phyloP scores from a whole-genome alignment of 1,140 invertebrate genomes.

The Drosophila ananassae region DNA sequence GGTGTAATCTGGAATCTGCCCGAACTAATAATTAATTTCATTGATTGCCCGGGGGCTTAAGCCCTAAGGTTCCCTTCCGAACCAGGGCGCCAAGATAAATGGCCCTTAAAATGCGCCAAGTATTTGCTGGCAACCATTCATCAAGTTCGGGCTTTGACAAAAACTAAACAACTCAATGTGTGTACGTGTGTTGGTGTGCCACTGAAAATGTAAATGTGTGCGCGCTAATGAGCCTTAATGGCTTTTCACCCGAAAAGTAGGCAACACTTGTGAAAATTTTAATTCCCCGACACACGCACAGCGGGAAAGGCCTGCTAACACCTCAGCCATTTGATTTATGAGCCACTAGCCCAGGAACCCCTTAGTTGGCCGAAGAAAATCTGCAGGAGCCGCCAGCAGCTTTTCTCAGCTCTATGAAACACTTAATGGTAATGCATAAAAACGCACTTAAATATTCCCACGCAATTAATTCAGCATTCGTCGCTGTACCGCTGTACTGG shows the following conservation, averaged over 20 bases:
- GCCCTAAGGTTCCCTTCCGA: not conserved
- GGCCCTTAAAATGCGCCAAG: constrained; percentile 11
- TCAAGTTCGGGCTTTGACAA: constrained; percentile 30
- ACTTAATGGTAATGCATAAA: constrained; percentile 82
- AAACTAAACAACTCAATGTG: constrained; percentile 27
- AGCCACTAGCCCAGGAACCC: constrained; percentile 16
- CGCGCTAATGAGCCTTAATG: constrained; percentile 72
- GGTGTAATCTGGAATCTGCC: constrained; percentile 22
- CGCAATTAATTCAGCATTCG: constrained; percentile 74
- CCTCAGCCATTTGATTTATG: constrained; percentile 71
- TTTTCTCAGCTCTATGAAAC: constrained; percentile 36
- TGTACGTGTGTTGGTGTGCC: not conserved
- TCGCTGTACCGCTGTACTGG: constrained; percentile 25
- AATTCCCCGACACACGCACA: constrained; percentile 61
- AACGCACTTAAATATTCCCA: constrained; percentile 79
- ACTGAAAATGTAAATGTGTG: constrained; percentile 22
- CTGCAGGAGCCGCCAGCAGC: constrained; percentile 14
- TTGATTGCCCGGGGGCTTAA: constrained; percentile 32
- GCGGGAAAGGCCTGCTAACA: constrained; percentile 47
- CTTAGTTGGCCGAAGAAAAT: constrained; percentile 4
- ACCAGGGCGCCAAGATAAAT: constrained; percentile 22
- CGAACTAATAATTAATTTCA: constrained; percentile 73
- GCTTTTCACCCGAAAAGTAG: constrained; percentile 60
- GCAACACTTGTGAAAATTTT: constrained; percentile 74
- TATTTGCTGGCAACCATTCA: constrained; percentile 32